Base-by-base conservation (phyloP, 2,113 vertebrate species). In the Lutjanus erythropterus region DNA sequence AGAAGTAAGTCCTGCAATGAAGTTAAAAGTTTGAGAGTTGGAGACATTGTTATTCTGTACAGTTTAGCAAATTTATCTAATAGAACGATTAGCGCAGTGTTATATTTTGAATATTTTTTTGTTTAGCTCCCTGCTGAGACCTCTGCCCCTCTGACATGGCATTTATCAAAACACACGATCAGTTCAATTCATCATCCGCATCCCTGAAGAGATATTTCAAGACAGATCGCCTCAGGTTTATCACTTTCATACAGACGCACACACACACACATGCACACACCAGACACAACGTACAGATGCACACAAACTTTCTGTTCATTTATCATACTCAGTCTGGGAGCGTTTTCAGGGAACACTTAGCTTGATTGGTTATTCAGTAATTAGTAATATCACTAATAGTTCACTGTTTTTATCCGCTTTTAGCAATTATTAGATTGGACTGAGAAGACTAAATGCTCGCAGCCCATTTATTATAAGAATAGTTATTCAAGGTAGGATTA, bases 381-480 rank as follows among this genome's bases (percentile, higher is more conserved):
- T 91, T 90, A 92, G 86, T 84, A 89, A 89, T 91, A 89, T 89
- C 73, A 81, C 86, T 91, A 90, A 92, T 86, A 88, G 90, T 89
- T 89, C 72, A 56, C 64, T 84, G n/a, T 85, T 91, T 91, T 89
- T 85, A 80, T 91, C 70, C 27, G 7, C 89, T 91, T 88, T 91
- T 78, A 75, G 83, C 87, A 85, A 86, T 93, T 88, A 90, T 94
- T 89, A 83, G 80, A 91, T 91, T 91, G 75, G 75, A 77, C 72
- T 31, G 14, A 80, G 82, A 61, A 78, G 58, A 71, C 89, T 67
- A 75, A 83, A 58, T 31, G 66, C 71, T 68, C 21, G 53, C 53
- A 16, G 56, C 44, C 56, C 88, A 91, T 93, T 90, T 88, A 85
- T 90, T 86, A 86, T 42, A 64, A 50, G 67, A 56, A 9, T 69